phyloP scores from a whole-genome alignment of 2,888 invertebrate genomes.

The Leptothorax acervorum region DNA sequence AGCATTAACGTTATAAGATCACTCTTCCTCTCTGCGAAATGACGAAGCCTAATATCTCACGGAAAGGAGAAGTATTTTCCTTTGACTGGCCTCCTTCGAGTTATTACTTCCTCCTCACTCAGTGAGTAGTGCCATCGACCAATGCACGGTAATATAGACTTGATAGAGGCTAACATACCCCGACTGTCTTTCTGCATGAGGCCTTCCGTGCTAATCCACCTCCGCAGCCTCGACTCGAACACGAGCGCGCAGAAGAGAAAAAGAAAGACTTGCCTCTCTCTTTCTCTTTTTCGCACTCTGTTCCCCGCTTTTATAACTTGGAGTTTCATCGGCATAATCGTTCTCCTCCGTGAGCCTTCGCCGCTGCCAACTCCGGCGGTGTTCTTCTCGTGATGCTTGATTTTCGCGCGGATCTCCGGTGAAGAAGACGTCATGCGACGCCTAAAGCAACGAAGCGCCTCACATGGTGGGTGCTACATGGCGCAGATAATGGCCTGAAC shows the following conservation, averaged over 20 bases:
- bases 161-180: slow-evolving; percentile 69
- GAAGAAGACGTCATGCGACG: slow-evolving; percentile 54
- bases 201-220: slow-evolving; percentile 69
- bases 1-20: background rate
- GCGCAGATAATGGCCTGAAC: slow-evolving; percentile 34
- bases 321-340: slow-evolving; percentile 51
- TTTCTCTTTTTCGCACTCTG: slow-evolving; percentile 41
- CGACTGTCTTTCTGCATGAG: slow-evolving; percentile 59
- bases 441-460: slow-evolving; percentile 49
- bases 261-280: background rate
- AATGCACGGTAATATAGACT: slow-evolving; percentile 62
- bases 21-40: slow-evolving; percentile 65
- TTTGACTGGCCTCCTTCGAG: slow-evolving; percentile 47
- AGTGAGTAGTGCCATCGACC: slow-evolving; percentile 62
- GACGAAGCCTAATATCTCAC: slow-evolving; percentile 49
- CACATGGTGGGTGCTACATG: slow-evolving; percentile 42
- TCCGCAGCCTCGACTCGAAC: slow-evolving; percentile 52
- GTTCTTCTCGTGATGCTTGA: slow-evolving; percentile 52
- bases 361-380: slow-evolving; percentile 32
- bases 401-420: slow-evolving; percentile 40
- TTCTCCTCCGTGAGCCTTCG: slow-evolving; percentile 39
- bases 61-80: slow-evolving; percentile 65
- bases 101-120: slow-evolving; percentile 58
- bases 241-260: slow-evolving; percentile 8
- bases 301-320: slow-evolving; percentile 43